Conservation (phyloP, 1,140 invertebrate species). For the Drosophila pseudoobscura region DNA sequence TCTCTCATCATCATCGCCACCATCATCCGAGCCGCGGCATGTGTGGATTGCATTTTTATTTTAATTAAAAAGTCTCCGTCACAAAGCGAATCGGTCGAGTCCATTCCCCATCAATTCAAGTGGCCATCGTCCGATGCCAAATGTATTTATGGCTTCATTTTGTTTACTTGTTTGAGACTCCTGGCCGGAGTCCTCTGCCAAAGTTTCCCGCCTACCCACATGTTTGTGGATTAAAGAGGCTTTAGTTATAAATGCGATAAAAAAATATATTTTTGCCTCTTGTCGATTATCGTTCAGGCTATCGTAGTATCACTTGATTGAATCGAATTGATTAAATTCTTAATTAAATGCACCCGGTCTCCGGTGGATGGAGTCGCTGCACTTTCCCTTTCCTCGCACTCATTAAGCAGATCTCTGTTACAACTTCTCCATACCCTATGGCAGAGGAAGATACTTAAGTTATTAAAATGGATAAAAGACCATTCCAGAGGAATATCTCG, state of each 20-base stretch:
- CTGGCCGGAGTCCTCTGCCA: slow-evolving; percentile 20
- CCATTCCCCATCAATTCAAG: slow-evolving; percentile 56
- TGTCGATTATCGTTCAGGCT: slow-evolving; percentile 14
- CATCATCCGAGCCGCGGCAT: slow-evolving; percentile 23
- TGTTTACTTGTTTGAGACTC: slow-evolving; percentile 59
- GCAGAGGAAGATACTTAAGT: too few species aligned
- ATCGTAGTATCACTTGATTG: not conserved
- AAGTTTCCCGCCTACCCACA: slow-evolving; percentile 9
- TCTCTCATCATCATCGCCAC: slow-evolving; percentile 36
- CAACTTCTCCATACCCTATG: too few species aligned
- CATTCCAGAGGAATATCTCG: too few species aligned
- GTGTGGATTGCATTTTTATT: slow-evolving; percentile 76
- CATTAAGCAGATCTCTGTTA: too few species aligned
- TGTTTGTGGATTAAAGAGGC: slow-evolving; percentile 28
- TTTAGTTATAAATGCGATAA: slow-evolving; percentile 11
- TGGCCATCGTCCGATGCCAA: slow-evolving; percentile 72
- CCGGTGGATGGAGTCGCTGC: not conserved
- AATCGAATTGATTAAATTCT: slow-evolving; percentile 31
- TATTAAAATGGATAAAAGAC: too few species aligned
- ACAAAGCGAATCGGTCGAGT: slow-evolving; percentile 69
- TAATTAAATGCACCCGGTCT: slow-evolving; percentile 25
- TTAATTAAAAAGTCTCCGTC: slow-evolving; percentile 77
- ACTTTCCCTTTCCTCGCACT: too few species aligned
- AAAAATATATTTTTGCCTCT: slow-evolving; percentile 16
- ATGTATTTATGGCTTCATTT: slow-evolving; percentile 80